Percentiles rank a stretch among this genome's conserved stretches.
These are phyloP conservation scores for Sycobia sp. DNA, from an alignment of 1,140 invertebrate species.

Conservation along the genomic window DNA sequence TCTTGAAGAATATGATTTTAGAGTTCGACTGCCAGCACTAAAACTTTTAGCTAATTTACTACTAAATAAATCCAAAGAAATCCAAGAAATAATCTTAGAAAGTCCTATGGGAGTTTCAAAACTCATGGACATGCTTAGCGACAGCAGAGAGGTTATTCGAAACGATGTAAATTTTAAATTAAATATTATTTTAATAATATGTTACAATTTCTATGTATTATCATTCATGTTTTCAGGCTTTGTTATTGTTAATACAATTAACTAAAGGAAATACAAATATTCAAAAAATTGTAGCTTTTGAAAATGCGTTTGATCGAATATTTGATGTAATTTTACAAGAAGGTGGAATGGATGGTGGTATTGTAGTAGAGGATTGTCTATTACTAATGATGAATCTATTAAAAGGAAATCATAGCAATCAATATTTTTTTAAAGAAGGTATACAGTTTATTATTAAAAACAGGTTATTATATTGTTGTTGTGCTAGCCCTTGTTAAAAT, in stretches of 20 bases:
- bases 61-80: constrained; percentile 83
- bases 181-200: not conserved
- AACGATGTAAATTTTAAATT: constrained; percentile 78
- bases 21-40: constrained; percentile 85
- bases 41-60: constrained; percentile 84
- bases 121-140: constrained; percentile 93
- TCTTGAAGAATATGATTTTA: constrained; percentile 95
- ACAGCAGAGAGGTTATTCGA: constrained; percentile 93
- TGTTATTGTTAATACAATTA: constrained; percentile 90
- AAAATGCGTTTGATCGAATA: constrained; percentile 96
- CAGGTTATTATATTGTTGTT: no score
- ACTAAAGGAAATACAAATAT: constrained; percentile 97
- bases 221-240: constrained; percentile 61
- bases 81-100: constrained; percentile 93
- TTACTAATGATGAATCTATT: constrained; percentile 93
- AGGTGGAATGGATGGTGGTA: constrained; percentile 92
- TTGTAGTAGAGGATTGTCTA: constrained; percentile 98
- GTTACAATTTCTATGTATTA: not conserved
- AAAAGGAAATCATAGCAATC: constrained; percentile 95
- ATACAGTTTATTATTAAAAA: constrained; percentile 37
- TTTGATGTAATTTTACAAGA: constrained; percentile 93
- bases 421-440: constrained; percentile 98
- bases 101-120: constrained; percentile 98
- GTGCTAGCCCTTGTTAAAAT: no score
- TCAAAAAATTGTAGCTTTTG: constrained; percentile 99